A percentile compares a stretch with the other conserved stretches of the same genome.
Evolutionary conservation across 2,113 vertebrate genomes (phyloP).

Genomic region (Petrocephalus zakoni): DNA sequence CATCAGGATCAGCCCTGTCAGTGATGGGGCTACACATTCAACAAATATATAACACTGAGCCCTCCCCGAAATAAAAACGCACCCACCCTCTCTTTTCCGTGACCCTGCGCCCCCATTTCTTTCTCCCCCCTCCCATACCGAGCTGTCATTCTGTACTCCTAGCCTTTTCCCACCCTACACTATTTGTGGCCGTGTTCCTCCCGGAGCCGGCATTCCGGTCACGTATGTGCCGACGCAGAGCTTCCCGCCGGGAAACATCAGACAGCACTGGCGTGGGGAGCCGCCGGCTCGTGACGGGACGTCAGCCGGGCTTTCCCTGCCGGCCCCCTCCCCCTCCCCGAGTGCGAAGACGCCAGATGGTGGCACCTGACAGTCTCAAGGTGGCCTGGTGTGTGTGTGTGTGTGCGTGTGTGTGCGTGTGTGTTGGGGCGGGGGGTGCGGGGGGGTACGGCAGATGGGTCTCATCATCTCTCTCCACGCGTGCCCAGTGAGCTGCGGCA

Average conservation of each 20-base stretch:
- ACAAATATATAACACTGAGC: too few species aligned
- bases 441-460: conserved; percentile 57
- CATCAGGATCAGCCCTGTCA: too few species aligned
- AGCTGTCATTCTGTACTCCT: not conserved
- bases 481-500: conserved; percentile 53
- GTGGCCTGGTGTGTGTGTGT: conserved; percentile 23
- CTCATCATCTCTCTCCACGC: conserved; percentile 48
- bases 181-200: too few species aligned
- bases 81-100: not conserved
- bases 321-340: not conserved
- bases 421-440: conserved; percentile 24
- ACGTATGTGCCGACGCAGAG: not conserved
- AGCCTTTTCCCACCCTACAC: not conserved
- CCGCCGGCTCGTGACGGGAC: not conserved
- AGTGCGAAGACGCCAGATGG: conserved; percentile 35
- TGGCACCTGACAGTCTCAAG: conserved; percentile 36
- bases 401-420: not conserved
- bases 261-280: not conserved
- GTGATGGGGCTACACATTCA: too few species aligned
- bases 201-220: not conserved
- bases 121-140: not conserved
- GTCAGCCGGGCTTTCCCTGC: not conserved
- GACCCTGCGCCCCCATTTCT: not conserved
- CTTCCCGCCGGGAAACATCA: not conserved
- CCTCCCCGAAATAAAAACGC: not conserved